Conservation (phyloP, 2,797 vertebrate species). For the Sphaeramia orbicularis region DNA sequence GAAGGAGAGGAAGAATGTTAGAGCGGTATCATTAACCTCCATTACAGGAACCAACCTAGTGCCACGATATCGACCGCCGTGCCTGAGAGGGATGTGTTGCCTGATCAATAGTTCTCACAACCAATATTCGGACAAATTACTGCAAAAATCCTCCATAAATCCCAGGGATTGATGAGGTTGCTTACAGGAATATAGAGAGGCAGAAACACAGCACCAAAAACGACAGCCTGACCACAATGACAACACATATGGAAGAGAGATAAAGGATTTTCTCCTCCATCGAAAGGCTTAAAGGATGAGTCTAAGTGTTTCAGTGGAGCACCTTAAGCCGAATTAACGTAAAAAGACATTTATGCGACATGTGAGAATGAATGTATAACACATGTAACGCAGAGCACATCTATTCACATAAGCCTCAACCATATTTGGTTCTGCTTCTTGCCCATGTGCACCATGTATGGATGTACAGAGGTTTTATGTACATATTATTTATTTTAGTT, state of each 20-base stretch:
- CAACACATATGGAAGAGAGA: conserved; percentile 1
- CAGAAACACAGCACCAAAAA: background rate
- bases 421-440: too few species aligned
- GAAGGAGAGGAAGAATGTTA: conserved; percentile 50
- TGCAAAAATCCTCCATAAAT: conserved; percentile 69
- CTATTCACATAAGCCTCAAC: too few species aligned
- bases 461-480: too few species aligned
- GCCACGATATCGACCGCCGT: conserved; percentile 61
- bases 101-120: conserved; percentile 76
- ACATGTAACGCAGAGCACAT: too few species aligned
- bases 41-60: conserved; percentile 68
- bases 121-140: conserved; percentile 76
- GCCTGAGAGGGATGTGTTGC: conserved; percentile 63
- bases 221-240: background rate
- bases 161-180: conserved; percentile 35
- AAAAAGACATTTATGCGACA: too few species aligned
- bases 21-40: conserved; percentile 74
- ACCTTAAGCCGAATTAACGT: too few species aligned
- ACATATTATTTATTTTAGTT: too few species aligned
- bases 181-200: conserved; percentile 28
- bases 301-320: too few species aligned
- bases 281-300: background rate
- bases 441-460: too few species aligned
- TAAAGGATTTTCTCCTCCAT: background rate
- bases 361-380: too few species aligned